Evolutionary conservation across 2,113 vertebrate genomes (phyloP).

Genomic region (Cynocephalus volans): DNA sequence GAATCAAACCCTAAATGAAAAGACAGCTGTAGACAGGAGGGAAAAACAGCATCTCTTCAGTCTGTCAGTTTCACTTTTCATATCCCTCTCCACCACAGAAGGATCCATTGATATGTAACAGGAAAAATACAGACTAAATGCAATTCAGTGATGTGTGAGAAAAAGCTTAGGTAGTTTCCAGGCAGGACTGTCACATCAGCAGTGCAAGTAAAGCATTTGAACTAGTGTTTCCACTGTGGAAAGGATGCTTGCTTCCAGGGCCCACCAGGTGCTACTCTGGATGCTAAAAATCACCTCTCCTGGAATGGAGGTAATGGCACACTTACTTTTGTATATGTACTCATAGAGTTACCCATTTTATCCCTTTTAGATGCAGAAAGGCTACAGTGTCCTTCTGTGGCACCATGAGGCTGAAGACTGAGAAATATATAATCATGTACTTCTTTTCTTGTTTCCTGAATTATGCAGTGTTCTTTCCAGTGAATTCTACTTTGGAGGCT

Average conservation of each 20-base stretch:
- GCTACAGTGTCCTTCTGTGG: not conserved
- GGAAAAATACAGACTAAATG: not conserved
- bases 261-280: not conserved
- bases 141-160: not conserved
- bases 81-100: not conserved
- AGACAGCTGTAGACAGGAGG: not conserved
- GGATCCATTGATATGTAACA: not conserved
- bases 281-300: not conserved
- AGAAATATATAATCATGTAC: not conserved
- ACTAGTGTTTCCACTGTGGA: not conserved
- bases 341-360: not conserved
- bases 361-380: not conserved
- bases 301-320: not conserved
- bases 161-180: slow-evolving; percentile 54
- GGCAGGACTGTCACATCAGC: not conserved
- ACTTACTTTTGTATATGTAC: not conserved
- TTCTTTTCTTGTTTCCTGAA: not conserved
- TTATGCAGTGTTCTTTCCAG: slow-evolving; percentile 12
- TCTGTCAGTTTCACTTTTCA: not conserved
- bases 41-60: not conserved
- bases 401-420: not conserved
- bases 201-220: not conserved
- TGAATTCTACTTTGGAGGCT: slow-evolving; percentile 4
- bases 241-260: not conserved
- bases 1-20: slow-evolving; percentile 64